These are phyloP conservation scores for Phaenicophaeus curvirostris DNA, from an alignment of 2,797 vertebrate species.

Conservation along the genomic window DNA sequence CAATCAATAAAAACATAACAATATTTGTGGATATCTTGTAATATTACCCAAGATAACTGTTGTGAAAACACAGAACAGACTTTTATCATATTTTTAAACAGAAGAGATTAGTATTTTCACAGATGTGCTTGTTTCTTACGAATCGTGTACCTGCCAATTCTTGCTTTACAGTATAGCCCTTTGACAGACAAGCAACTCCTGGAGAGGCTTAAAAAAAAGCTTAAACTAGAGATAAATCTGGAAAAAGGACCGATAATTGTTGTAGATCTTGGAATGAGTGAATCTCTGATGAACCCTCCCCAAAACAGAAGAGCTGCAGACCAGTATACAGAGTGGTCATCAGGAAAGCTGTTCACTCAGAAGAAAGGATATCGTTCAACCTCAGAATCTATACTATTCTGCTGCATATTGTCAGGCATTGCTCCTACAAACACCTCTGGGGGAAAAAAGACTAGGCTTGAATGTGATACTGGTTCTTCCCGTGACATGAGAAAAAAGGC, in stretches of 20 bases:
- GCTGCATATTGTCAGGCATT: not conserved
- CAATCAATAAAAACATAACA: not conserved
- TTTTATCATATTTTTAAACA: not conserved
- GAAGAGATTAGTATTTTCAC: not conserved
- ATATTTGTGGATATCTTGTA: not conserved
- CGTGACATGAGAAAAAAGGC: not conserved
- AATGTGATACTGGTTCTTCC: fast-evolving
- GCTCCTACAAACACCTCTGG: not conserved
- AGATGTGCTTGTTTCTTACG: not conserved
- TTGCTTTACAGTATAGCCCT: not conserved
- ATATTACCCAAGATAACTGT: not conserved
- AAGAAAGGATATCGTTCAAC: not conserved
- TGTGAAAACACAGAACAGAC: not conserved
- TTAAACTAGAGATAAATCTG: not conserved
- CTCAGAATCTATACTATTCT: not conserved
- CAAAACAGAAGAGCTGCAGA: not conserved
- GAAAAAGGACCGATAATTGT: not conserved
- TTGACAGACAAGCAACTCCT: not conserved
- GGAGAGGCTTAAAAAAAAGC: not conserved
- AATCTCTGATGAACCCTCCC: not conserved
- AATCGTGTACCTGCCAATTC: not conserved
- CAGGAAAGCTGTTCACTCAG: not conserved
- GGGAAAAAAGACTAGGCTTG: not conserved
- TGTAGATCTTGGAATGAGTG: not conserved
- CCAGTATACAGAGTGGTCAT: not conserved